Base-by-base conservation (phyloP, 2,113 vertebrate species). In the Corythornis vintsioides region DNA sequence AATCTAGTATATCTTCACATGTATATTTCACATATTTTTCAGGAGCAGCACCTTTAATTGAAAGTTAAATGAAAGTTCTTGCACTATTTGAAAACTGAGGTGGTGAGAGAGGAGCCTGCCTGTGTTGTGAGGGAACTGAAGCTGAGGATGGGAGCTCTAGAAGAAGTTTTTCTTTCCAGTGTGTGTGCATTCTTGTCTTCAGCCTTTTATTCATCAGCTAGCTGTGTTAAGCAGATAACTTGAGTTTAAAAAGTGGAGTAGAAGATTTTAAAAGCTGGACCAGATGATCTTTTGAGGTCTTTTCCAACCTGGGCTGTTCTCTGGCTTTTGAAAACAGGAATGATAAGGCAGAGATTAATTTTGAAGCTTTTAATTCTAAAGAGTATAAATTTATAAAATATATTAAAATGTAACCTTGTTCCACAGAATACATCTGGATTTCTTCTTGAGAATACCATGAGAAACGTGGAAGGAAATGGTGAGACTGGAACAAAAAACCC, bases 351-450 rank as follows among this genome's bases (percentile, higher is more conserved):
- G 31, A n/a, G 33, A 74, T 86, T 86, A 48, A 71, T 56, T 75
- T 81, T 72, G n/a, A 67, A 91, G 31, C 47, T 88, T 92, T 74
- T 91, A 71, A 71, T 95, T 80, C 26, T 90, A 56, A 74, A 74
- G 52, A 74, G 17, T 64, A 25, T 67, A 71, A 47, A 35, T 35
- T 35, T 35, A 35, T 35, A 35, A 35, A 35, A 35, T 35, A 35
- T 64, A 25, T 67, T 67, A 47, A 95, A 94, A 89, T 95, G 82
- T 94, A 91, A 96, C 87, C 87, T 96, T 95, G 25, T 96, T 95
- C 94, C 80, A 69, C 87, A 97, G 97, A 91, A 81, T 95, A 43
- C 91, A 31, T 86, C 82, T 83, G 92, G 88, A 63, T 90, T 95
- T 82, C 87, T 59, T 92, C 86, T 88, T 95, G 38, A 92, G 73